phyloP scores from a whole-genome alignment of 1,140 invertebrate species.

The Homarus americanus region DNA sequence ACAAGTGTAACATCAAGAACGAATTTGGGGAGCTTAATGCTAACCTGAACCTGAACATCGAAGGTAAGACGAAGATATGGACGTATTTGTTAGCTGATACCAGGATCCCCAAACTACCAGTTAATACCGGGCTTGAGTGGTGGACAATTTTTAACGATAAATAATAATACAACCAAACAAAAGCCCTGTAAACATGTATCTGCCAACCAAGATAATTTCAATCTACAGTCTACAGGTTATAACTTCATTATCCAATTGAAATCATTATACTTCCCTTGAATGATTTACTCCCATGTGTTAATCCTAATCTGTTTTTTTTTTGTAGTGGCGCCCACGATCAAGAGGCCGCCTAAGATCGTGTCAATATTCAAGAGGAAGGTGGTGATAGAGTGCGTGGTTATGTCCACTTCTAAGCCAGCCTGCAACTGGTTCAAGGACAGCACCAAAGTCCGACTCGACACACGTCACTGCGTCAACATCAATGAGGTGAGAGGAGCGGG shows the following conservation, averaged over 20 bases:
- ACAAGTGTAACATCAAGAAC: conserved; percentile 99
- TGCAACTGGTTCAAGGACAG: conserved; percentile 94
- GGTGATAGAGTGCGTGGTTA: conserved; percentile 92
- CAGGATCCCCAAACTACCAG: too few species aligned
- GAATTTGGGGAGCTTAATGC: conserved; percentile 96
- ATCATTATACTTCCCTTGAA: too few species aligned
- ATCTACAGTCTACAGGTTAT: too few species aligned
- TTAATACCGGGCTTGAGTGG: too few species aligned
- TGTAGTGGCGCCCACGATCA: conserved; percentile 94
- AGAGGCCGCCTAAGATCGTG: conserved; percentile 92
- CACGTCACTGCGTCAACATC: conserved; percentile 86
- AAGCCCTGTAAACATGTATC: too few species aligned
- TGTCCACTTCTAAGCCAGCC: conserved; percentile 91
- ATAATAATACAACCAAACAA: too few species aligned
- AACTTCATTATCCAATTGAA: too few species aligned
- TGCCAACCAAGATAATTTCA: too few species aligned
- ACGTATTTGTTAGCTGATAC: too few species aligned
- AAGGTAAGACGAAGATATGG: too few species aligned
- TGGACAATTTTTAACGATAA: too few species aligned
- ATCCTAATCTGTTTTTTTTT: conserved; percentile 72
- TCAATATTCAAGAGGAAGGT: conserved; percentile 93
- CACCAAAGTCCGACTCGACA: conserved; percentile 86
- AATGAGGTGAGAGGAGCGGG: conserved; percentile 84
- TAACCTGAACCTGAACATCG: conserved; percentile 97
- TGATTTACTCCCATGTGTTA: too few species aligned